Base-by-base conservation (phyloP, 1,140 invertebrate species). In the Bombyx mandarina region DNA sequence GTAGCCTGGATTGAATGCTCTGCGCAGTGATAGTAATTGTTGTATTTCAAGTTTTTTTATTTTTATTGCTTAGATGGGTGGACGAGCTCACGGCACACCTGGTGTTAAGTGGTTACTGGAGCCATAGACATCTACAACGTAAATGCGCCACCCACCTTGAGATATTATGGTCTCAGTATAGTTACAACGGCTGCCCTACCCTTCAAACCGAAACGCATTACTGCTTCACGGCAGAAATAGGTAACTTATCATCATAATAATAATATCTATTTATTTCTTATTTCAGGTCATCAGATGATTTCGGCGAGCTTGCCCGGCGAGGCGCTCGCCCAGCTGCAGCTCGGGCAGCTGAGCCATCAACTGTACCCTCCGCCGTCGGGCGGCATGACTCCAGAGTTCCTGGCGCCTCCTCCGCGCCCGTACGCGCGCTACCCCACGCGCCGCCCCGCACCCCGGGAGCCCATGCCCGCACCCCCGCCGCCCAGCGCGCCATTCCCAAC, bases 251-350 rank as follows among this genome's bases (percentile, higher is more conserved):
- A 35, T 35, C 26, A 35, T 35, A 35, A 49, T 18, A 51, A 51
- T 10, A 51, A 8, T 35, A 10, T 51, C 22, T 51, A 35, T 51
- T 51, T 51, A 9, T 51, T 51, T 10, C 12, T 49, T 49, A 22
- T 49, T 54, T 6, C 82, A 88, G 87, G 74, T 57, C 79, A 63
- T 77, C 83, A 79, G 83, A 88, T 88, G 87, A 87, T 88, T 77
- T 88, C 87, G 56, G 87, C 83, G 75, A 86, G 84, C 65, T 81
- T 86, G 67, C 84, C 86, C 74, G 79, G 86, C 73, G 87, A 88
- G 80, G 87, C 84, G 73, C 84, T 86, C 67, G 80, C 76, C 66
- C 82, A 83, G 73, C 79, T 88, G 58, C 82, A 78, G 75, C 74
- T 82, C 35, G 65, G 67, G 72, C 79, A 73, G 67, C 75, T 79